Evolutionary conservation across 2,797 vertebrate species (phyloP).

Genomic region (Rachycentron canadum): DNA sequence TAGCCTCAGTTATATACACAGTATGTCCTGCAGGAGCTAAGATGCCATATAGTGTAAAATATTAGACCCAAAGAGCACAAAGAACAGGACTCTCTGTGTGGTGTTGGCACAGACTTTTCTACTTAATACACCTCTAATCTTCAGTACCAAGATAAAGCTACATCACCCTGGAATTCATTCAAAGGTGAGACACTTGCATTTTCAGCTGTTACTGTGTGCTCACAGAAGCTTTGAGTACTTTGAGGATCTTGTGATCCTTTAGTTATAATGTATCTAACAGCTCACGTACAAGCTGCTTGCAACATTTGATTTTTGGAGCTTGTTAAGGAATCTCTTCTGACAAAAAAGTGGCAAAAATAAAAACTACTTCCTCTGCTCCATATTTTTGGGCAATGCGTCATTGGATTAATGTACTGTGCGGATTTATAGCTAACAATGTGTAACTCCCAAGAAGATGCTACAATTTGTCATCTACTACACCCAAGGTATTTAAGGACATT

Average conservation of each 20-base stretch:
- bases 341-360: neutral
- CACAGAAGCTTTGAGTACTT: neutral
- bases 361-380: neutral
- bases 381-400: neutral
- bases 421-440: neutral
- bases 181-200: neutral
- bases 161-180: neutral
- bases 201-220: neutral
- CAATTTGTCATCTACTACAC: too few species aligned
- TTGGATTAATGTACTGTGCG: neutral
- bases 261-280: neutral
- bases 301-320: neutral
- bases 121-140: neutral
- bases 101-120: neutral
- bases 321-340: neutral
- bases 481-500: neutral
- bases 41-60: neutral
- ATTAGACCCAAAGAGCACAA: neutral
- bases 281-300: neutral
- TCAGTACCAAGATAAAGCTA: neutral
- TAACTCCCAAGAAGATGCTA: too few species aligned
- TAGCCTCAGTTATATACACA: neutral
- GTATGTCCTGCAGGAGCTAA: neutral
- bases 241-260: neutral
- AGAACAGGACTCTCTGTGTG: neutral